A percentile compares a stretch with the other conserved stretches of the same genome.
These are phyloP conservation scores for Pterocles burchelli DNA, from an alignment of 2,113 vertebrate genomes.

Conservation along the genomic window DNA sequence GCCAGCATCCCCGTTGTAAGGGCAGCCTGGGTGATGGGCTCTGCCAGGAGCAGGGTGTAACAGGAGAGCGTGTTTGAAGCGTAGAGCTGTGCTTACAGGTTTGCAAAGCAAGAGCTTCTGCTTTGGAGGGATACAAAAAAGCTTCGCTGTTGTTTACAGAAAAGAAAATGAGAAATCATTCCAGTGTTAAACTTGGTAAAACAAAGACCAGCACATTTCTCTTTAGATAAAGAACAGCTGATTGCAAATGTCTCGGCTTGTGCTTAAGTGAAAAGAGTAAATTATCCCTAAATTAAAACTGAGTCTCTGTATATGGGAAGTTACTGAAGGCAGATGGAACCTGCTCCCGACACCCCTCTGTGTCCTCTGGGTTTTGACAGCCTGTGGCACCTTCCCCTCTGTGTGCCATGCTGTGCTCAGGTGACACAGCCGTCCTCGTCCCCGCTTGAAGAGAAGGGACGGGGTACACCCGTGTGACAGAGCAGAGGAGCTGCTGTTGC, in stretches of 20 bases:
- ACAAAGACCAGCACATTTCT: accelerated
- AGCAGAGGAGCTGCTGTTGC: background rate
- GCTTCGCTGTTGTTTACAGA: background rate
- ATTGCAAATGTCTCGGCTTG: background rate
- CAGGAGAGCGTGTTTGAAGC: accelerated
- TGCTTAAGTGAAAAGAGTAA: background rate
- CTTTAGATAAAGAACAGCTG: background rate
- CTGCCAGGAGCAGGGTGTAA: accelerated
- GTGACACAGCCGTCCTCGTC: accelerated
- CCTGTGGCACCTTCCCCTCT: background rate
- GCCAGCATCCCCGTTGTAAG: accelerated
- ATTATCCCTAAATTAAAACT: background rate
- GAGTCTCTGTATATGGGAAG: background rate
- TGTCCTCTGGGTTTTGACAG: background rate
- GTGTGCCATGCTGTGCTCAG: accelerated
- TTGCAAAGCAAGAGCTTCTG: background rate
- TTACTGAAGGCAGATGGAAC: background rate
- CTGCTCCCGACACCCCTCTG: background rate
- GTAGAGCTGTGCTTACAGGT: background rate
- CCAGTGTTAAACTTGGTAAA: background rate
- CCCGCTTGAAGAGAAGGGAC: background rate
- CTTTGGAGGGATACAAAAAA: background rate
- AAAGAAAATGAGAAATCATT: background rate
- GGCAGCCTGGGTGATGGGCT: background rate
- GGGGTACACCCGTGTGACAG: accelerated